Evolutionary conservation across 2,797 vertebrate species (phyloP), one percentile per base, ranked within the genome.

Genomic region (Craterocephalus amniculus): DNA sequence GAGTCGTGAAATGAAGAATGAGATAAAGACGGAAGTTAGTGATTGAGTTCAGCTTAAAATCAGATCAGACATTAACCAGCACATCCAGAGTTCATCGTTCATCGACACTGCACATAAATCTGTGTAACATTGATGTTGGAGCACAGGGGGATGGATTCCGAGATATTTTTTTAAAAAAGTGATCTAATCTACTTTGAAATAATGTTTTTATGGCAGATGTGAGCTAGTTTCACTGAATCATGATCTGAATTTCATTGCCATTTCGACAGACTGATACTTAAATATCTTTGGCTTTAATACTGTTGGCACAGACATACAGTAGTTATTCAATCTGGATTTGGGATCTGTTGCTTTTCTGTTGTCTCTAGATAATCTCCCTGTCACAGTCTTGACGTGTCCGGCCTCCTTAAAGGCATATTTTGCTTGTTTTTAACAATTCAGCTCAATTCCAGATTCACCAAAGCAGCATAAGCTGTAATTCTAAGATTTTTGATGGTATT

Each of bases 271-370:
- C 83, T 85, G 76, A 85, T 74, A 67, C 58, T 67, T 83, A 79
- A 86, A 81, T 86, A 76, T 82, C 76, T 83, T 65, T 52, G 71
- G 75, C 80, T 90, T 81, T 78, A 79, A 78, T 64, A 58, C 49
- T 5, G 54, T 78, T 77, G 79, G 70, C 77, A 79, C 65, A 71
- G 63, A 72, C 5, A 31, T 51, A 10, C 34, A 52, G 8, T 18
- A 61, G 58, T 66, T 69, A 54, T 79, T 74, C 51, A 84, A 72
- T 80, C 72, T 36, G 71, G 78, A 74, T 67, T 69, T 59, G 65
- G 59, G 61, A 76, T 72, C 54, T 66, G 48, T 38, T 77, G n/a
- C n/a, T n/a, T n/a, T 27, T 61, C 45, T 63, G 67, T 69, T 70
- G 65, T 76, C 58, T 77, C 80, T 56, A 34, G 54, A 70, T 68